Base-by-base conservation (phyloP, 2,888 invertebrate species). In the Eupithecia pulchellata region DNA sequence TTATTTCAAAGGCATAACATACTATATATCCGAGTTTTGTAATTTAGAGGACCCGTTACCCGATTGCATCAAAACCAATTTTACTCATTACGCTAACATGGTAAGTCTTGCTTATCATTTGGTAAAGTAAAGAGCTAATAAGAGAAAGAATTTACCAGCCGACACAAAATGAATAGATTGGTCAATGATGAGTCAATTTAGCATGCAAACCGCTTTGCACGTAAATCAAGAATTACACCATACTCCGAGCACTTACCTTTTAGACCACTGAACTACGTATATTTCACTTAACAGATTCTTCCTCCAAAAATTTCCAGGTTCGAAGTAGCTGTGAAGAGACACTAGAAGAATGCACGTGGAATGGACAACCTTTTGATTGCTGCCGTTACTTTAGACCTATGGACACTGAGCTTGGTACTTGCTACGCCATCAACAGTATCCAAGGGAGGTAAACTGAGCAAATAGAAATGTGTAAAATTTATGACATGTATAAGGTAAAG, bases 1-100 rank as follows among this genome's bases (percentile, higher is more conserved):
- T 0, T 97, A 95, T 86, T 97, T 96, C 82, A 95, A 95, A 76
- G 97, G 97, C 4, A 94, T 96, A 17, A 95, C 96, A 0, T 97
- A 97, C 83, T 97, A 96, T 76, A 96, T 95, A 0, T 91, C 96
- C 1, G 95, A 96, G 80, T 95, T 96, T 69, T 97, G 96, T 82
- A 95, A 95, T n/a, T 88, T 91, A 2, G 92, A 92, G 39, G 90
- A 95, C 67, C 87, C 93, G 0, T 86, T 95, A 11, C 89, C 91
- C 1, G 92, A 95, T 57, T 97, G 96, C 79, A 94, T 96, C 70
- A 92, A 92, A 71, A 89, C 90, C 0, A 96, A 96, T 82, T 95
- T 96, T 74, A 95, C 94, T 0, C 92, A 95, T 78, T 96, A 95
- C 78, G 95, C 96, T 0, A 91, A 93, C 64, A 81, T 95, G 84